A percentile compares a stretch with the other conserved stretches of the same genome.
These are phyloP conservation scores for Drosophila quinaria DNA, from an alignment of 2,888 invertebrate genomes.

Conservation along the genomic window DNA sequence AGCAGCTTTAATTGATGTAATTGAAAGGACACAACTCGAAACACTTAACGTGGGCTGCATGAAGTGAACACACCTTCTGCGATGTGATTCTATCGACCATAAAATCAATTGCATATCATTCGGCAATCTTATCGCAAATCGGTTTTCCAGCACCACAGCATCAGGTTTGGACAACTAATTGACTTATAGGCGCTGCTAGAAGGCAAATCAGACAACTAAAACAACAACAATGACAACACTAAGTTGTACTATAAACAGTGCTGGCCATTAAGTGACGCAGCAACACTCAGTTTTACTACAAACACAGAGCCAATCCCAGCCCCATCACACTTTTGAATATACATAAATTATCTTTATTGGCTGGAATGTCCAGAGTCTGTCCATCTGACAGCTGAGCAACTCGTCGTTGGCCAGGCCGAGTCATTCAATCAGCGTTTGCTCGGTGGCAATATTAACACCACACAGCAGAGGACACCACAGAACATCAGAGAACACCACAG, in stretches of 20 bases:
- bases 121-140: slow-evolving; percentile 65
- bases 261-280: slow-evolving; percentile 55
- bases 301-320: slow-evolving; percentile 17
- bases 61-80: background rate
- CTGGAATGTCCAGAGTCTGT: slow-evolving; percentile 42
- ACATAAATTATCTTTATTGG: slow-evolving; percentile 81
- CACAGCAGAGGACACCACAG: slow-evolving; percentile 1
- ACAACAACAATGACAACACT: slow-evolving; percentile 10
- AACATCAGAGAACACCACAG: slow-evolving; percentile 34
- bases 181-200: slow-evolving; percentile 57
- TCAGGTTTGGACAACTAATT: slow-evolving; percentile 57
- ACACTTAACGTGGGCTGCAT: slow-evolving; percentile 18
- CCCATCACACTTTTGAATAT: slow-evolving; percentile 59
- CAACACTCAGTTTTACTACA: slow-evolving; percentile 31
- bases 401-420: slow-evolving; percentile 33
- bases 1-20: slow-evolving; percentile 53
- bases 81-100: slow-evolving; percentile 26
- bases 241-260: slow-evolving; percentile 57
- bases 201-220: slow-evolving; percentile 19
- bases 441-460: slow-evolving; percentile 50
- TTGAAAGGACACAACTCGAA: slow-evolving; percentile 54
- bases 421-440: slow-evolving; percentile 63
- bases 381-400: slow-evolving; percentile 42
- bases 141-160: slow-evolving; percentile 42
- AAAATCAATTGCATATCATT: slow-evolving; percentile 65